Evolutionary conservation across 2,888 invertebrate species (phyloP).

Genomic region (Zhuqinia jingwanae): DNA sequence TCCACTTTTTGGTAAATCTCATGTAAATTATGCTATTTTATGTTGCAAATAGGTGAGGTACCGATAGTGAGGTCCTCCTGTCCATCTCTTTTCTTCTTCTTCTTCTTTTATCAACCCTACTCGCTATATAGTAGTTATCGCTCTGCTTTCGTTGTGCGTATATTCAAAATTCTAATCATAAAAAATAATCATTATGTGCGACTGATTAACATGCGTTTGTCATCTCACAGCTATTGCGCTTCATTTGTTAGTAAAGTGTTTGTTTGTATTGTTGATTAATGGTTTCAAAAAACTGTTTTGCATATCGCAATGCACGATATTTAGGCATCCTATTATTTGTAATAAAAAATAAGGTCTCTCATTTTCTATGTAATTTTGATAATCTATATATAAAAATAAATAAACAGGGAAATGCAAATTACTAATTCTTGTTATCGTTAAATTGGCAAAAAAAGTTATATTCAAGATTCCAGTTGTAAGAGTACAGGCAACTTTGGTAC

Average conservation of each 20-base stretch:
- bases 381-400: background rate
- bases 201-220: slow-evolving; percentile 37
- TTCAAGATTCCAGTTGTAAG: slow-evolving; percentile 38
- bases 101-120: background rate
- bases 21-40: slow-evolving; percentile 9
- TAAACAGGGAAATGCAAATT: slow-evolving; percentile 22
- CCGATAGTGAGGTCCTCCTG: too few species aligned
- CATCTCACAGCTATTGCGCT: background rate
- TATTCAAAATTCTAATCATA: too few species aligned
- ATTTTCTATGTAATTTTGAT: slow-evolving; percentile 7
- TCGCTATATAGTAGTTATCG: too few species aligned
- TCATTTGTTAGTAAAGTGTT: slow-evolving; percentile 3
- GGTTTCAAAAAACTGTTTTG: slow-evolving; percentile 6
- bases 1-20: slow-evolving; percentile 29
- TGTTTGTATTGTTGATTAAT: slow-evolving; percentile 18
- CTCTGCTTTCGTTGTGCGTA: too few species aligned
- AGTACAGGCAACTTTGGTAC: too few species aligned
- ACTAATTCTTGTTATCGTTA: slow-evolving; percentile 30
- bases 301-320: slow-evolving; percentile 22
- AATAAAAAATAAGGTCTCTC: background rate
- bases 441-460: background rate
- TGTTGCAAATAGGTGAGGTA: slow-evolving; percentile 54
- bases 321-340: background rate
- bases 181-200: too few species aligned
- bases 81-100: background rate